Base-by-base conservation (phyloP, 2,797 vertebrate genomes). In the Antennarius maculatus region DNA sequence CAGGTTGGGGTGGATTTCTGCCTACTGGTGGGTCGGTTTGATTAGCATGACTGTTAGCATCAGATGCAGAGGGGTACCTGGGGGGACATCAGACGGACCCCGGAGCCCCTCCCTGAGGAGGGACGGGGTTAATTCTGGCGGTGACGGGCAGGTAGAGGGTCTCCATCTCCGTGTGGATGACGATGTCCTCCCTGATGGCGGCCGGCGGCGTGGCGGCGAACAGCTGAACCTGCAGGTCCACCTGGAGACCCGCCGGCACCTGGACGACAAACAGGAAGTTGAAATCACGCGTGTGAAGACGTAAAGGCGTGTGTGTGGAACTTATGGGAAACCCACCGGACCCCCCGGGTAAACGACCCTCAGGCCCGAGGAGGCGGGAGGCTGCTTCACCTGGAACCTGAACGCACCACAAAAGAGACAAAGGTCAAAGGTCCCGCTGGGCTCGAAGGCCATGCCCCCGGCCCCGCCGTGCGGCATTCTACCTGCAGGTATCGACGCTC, bases 351-450 rank as follows among this genome's bases (percentile, higher is more conserved):
- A 96, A 49, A 86, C 72, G 79, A 98, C 93, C 53, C 89, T 92
- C 16, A 98, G 85, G 74, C 95, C 96, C 3, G 94, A 95, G 66
- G 83, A 76, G 0, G 84, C 82, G 61, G 94, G 91, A 6, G 95
- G 96, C 68, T 95, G 96, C 66, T 95, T 96, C 77, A 98, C 94
- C 3, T 83, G 90, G 90, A 96, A 98, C 83, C 96, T 98, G 69
- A 63, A 79, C n/a, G 71, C 74, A 71, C 47, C 61, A 77, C 54
- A 65, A 65, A 64, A 67, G 39, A 49, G 59, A 29, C 56, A 23
- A 23, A 75, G 66, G 61, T 80, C 54, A 73, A 27, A 27, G 15
- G 14, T 83, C 69, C 54, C 61, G 60, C 58, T 31, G 16, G 69
- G 71, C 34, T 53, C 64, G 31, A 78, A 81, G 71, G 72, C 49